These are phyloP conservation scores for Archivesica marissinica DNA, from an alignment of 1,140 invertebrate genomes.

Conservation along the genomic window DNA sequence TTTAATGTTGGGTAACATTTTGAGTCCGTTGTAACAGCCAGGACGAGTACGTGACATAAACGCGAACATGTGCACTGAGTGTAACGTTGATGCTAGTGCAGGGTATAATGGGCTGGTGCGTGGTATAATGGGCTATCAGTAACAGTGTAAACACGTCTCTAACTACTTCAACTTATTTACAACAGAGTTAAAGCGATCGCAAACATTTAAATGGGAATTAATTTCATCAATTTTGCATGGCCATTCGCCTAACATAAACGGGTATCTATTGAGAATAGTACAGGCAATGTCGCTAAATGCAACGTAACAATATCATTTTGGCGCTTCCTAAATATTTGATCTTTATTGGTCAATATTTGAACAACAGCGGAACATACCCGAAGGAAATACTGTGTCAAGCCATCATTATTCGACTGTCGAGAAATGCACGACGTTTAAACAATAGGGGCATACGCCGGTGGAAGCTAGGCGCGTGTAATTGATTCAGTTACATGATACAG, in stretches of 20 bases:
- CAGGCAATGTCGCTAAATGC: neutral
- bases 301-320: neutral
- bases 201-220: slow-evolving; percentile 32
- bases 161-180: neutral
- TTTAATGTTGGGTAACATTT: too few species aligned
- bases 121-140: slow-evolving; percentile 19
- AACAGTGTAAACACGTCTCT: neutral
- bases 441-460: too few species aligned
- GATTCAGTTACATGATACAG: too few species aligned
- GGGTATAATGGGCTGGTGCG: too few species aligned
- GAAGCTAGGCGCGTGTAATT: neutral
- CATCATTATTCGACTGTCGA: neutral
- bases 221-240: slow-evolving; percentile 2
- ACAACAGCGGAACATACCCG: neutral
- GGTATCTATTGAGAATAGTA: neutral
- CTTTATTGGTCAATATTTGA: slow-evolving; percentile 32
- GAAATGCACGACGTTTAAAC: slow-evolving; percentile 6
- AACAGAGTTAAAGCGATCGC: neutral
- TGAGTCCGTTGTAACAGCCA: too few species aligned
- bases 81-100: too few species aligned
- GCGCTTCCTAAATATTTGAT: slow-evolving; percentile 39
- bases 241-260: slow-evolving; percentile 11
- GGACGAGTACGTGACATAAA: too few species aligned
- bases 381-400: slow-evolving; percentile 12
- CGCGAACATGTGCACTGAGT: too few species aligned